Percentiles rank a stretch among this genome's conserved stretches.
Conservation (phyloP, 1,140 invertebrate genomes). For the Neodiprion lecontei region DNA sequence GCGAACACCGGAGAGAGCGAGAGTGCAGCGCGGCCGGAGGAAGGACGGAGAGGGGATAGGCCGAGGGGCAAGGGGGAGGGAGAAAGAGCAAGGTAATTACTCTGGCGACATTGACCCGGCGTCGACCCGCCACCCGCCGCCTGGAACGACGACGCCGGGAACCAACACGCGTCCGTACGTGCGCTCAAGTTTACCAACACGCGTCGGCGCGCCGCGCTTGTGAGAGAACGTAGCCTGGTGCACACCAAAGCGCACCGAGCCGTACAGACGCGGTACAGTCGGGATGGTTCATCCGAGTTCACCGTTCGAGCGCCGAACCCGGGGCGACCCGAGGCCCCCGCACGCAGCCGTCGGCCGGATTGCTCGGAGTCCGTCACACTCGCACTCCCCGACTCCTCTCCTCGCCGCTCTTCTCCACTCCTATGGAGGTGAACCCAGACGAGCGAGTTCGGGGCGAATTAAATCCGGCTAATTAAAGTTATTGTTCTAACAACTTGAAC, state of each 20-base stretch:
- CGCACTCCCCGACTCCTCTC: too few relatives aligned
- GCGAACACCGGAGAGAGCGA: conserved; percentile 16
- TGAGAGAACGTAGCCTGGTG: conserved; percentile 4
- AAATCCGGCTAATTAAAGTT: background rate
- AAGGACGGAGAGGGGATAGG: conserved; percentile 14
- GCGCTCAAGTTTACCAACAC: conserved; percentile 9
- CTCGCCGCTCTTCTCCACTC: too few relatives aligned
- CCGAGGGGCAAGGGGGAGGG: conserved; percentile 19
- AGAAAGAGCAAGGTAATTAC: conserved; percentile 47
- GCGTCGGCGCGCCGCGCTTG: background rate
- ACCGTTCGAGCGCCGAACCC: conserved; percentile 54
- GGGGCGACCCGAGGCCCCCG: conserved; percentile 26
- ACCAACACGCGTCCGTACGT: conserved; percentile 36
- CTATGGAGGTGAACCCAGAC: background rate
- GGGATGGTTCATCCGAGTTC: conserved; percentile 51
- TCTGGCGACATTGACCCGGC: conserved; percentile 52
- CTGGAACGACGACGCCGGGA: conserved; percentile 31
- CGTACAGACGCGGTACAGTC: conserved; percentile 23
- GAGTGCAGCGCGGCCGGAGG: background rate
- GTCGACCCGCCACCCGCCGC: conserved; percentile 44
- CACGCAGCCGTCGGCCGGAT: background rate
- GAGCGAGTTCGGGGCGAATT: conserved; percentile 5
- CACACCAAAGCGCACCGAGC: conserved; percentile 14
- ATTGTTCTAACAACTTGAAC: background rate
- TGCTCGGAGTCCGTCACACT: too few relatives aligned